Conservation (phyloP, 2,888 invertebrate genomes). For the Dryomyza anilis region DNA sequence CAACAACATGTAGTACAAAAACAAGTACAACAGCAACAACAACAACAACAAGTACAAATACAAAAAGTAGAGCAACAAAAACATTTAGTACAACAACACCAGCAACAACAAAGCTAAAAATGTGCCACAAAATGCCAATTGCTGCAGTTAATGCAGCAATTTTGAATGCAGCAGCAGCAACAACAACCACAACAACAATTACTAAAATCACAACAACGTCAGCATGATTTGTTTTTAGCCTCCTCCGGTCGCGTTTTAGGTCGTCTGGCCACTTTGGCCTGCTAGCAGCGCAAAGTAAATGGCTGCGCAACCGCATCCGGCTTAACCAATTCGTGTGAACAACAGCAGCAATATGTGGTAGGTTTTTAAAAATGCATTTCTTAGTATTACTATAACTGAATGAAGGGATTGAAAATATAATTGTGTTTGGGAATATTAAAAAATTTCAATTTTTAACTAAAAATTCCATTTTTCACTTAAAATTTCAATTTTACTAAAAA, state of each 20-base stretch:
- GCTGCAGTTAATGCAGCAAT: slow-evolving; percentile 21
- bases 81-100: slow-evolving; percentile 24
- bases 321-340: neutral
- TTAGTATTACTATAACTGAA: neutral
- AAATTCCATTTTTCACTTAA: too few species aligned
- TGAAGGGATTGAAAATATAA: neutral
- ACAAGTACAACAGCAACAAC: slow-evolving; percentile 28
- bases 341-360: neutral
- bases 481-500: too few species aligned
- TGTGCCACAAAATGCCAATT: slow-evolving; percentile 19
- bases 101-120: slow-evolving; percentile 24
- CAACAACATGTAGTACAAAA: slow-evolving; percentile 25
- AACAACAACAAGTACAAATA: slow-evolving; percentile 14
- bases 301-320: neutral
- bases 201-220: neutral
- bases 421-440: too few species aligned
- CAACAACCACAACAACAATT: slow-evolving; percentile 10
- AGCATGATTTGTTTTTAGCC: slow-evolving; percentile 12
- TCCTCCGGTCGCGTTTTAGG: slow-evolving; percentile 4
- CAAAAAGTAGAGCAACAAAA: slow-evolving; percentile 23
- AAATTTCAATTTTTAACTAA: too few species aligned
- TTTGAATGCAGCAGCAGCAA: slow-evolving; percentile 3
- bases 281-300: slow-evolving; percentile 7
- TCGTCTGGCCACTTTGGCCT: neutral
- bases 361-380: neutral